Conservation (phyloP, 2,888 invertebrate species). For the Psylliodes chrysocephalus region DNA sequence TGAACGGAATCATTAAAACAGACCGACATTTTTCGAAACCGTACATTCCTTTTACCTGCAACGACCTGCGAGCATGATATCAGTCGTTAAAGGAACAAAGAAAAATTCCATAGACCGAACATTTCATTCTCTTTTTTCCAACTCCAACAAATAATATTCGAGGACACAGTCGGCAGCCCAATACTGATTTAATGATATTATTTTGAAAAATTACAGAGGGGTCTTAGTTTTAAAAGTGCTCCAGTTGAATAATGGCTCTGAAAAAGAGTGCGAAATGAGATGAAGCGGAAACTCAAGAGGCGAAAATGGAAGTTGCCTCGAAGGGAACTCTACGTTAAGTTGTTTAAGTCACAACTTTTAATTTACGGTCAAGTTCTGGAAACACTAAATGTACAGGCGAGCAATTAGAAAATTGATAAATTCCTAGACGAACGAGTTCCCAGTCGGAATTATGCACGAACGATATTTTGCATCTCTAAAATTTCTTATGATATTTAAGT, state of each 20-base stretch:
- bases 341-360: constrained; percentile 55
- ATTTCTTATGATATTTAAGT: constrained; percentile 36
- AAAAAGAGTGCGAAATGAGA: constrained; percentile 42
- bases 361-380: constrained; percentile 55
- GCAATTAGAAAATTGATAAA: constrained; percentile 55
- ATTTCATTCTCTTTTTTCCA: constrained; percentile 8
- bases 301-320: constrained; percentile 42
- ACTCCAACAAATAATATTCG: constrained; percentile 20
- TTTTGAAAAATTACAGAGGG: constrained; percentile 45
- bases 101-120: background rate
- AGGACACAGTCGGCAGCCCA: constrained; percentile 28
- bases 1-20: background rate
- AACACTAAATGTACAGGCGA: constrained; percentile 51
- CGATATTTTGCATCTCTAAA: constrained; percentile 35
- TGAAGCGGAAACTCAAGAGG: constrained; percentile 44
- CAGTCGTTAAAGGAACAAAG: constrained; percentile 12
- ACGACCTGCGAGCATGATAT: background rate
- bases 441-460: constrained; percentile 36
- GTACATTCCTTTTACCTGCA: background rate
- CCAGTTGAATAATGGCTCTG: constrained; percentile 42
- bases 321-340: constrained; percentile 47
- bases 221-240: constrained; percentile 42
- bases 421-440: constrained; percentile 31
- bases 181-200: constrained; percentile 47
- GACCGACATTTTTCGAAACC: background rate